phyloP scores from a whole-genome alignment of 2,113 vertebrate genomes.

The Rhinolophus ferrumequinum region DNA sequence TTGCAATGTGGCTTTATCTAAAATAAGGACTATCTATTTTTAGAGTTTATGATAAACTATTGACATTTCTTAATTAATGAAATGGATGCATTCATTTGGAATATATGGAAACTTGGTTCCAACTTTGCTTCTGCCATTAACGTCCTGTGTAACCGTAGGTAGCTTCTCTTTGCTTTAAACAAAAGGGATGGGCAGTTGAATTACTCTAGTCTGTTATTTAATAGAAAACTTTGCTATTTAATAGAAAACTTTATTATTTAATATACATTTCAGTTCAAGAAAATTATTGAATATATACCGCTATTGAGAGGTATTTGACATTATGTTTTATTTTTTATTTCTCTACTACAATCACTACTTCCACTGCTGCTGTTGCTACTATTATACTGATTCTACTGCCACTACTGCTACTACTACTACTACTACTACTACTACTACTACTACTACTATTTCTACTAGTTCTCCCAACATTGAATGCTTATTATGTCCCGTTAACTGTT shows the following conservation, averaged over 20 bases:
- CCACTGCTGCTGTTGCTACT: background rate
- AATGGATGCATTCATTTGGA: background rate
- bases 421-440: no score
- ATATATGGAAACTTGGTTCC: background rate
- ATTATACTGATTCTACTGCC: no score
- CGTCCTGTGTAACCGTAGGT: background rate
- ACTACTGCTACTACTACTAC: background rate
- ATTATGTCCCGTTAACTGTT: background rate
- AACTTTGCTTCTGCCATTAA: background rate
- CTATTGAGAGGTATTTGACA: background rate
- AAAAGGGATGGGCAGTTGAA: background rate
- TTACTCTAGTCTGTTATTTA: background rate
- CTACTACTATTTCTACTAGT: background rate
- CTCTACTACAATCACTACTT: background rate
- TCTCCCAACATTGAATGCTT: background rate
- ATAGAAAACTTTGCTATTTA: background rate
- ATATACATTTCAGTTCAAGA: background rate
- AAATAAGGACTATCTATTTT: background rate
- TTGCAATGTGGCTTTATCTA: background rate
- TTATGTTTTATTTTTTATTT: background rate
- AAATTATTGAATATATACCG: background rate
- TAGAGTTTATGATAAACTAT: background rate
- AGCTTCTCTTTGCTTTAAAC: background rate
- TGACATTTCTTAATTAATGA: background rate
- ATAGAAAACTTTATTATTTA: background rate